These are phyloP conservation scores for Climacteris rufus DNA, from an alignment of 2,113 vertebrate genomes.

Conservation along the genomic window DNA sequence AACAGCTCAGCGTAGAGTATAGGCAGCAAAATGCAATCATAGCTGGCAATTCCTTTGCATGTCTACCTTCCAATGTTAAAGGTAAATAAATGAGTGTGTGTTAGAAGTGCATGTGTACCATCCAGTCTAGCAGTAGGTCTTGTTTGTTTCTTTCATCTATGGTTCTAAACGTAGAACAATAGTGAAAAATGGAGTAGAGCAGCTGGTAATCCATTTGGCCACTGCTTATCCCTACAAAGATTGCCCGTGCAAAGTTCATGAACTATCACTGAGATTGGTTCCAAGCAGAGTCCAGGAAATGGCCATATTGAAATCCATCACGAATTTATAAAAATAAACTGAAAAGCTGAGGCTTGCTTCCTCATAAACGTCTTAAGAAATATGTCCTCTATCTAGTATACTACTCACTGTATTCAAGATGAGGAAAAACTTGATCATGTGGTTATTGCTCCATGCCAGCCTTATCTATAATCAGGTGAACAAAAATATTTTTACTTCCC, in stretches of 20 bases:
- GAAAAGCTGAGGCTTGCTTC: not conserved
- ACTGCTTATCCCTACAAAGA: not conserved
- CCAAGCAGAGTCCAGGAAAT: not conserved
- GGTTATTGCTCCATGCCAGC: not conserved
- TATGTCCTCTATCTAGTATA: not conserved
- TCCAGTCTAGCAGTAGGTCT: not conserved
- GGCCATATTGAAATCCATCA: not conserved
- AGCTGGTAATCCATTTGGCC: not conserved
- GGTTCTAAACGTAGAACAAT: not conserved
- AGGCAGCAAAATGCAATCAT: not conserved
- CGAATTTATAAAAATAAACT: not conserved
- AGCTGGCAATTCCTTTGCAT: not conserved
- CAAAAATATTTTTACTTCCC: not conserved
- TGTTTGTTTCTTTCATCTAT: not conserved
- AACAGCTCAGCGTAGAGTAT: not conserved
- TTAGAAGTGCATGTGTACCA: fast-evolving
- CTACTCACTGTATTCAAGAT: not conserved
- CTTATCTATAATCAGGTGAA: not conserved
- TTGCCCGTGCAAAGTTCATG: not conserved
- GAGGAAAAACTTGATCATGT: not conserved
- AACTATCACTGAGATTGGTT: not conserved
- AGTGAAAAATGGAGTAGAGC: not conserved
- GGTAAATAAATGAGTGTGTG: not conserved
- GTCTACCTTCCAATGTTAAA: not conserved
- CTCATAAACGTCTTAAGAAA: not conserved